Evolutionary conservation across 2,888 invertebrate genomes (phyloP), one percentile per base, ranked within the genome.

Genomic region (Falcaria lacertinaria): DNA sequence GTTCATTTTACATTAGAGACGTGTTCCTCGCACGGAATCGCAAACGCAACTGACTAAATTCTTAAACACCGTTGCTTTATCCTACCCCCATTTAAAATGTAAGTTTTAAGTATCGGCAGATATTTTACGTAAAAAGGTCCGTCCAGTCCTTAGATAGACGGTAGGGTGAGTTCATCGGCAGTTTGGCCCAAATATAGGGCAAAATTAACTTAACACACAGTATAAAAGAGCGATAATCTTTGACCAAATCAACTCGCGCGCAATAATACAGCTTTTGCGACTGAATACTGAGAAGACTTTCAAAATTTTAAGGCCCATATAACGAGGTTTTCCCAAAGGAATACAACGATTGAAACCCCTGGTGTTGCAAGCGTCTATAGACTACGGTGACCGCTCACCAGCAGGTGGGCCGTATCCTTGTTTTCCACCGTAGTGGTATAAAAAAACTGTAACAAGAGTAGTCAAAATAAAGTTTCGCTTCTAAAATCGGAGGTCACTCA

Each of bases 91-190:
- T 11, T 15, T n/a, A 16, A 28, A 33, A 19, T 19, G 3, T 19
- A 3, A 19, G 3, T 4, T 19, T 4, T 19, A 19, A 11, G 1
- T 19, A 11, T 35, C 25, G 28, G 28, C 28, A 28, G 28, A 28
- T 28, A 28, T 28, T 28, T 36, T 15, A 13, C 39, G n/a, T 34
- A 19, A 41, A 48, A 6, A 41, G 35, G 33, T 37, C 61, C 69
- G 70, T 70, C 60, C 70, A 74, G 75, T 80, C 76, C 79, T 74
- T 79, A 76, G 59, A 64, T 49, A 69, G 64, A 64, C 63, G 60
- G 62, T 71, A 78, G 76, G 78, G 73, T 74, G 77, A 74, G 77
- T 70, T 74, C 69, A 75, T 75, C 75, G 74, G 76, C 76, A 80
- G 74, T 66, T 60, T 60, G 50, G 48, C 50, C 42, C 47, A 37